A percentile compares a stretch with the other conserved stretches of the same genome.
These are phyloP conservation scores for Hypothenemus hampei DNA, from an alignment of 1,140 invertebrate genomes.

Conservation along the genomic window DNA sequence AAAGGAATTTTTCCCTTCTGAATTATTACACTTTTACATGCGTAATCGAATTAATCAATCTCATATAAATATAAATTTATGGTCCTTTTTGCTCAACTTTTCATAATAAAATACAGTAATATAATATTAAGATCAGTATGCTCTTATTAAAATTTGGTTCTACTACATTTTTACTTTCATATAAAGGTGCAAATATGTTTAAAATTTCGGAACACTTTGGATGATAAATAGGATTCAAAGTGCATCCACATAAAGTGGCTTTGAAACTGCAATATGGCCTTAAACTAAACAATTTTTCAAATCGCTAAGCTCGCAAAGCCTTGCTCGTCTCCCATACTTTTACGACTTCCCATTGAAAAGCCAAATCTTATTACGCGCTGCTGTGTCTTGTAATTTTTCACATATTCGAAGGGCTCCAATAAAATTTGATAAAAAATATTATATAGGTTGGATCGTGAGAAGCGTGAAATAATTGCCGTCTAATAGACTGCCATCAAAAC, in stretches of 20 bases:
- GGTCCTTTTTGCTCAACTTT: too few relatives aligned
- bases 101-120: too few relatives aligned
- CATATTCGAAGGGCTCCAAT: too few relatives aligned
- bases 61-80: too few relatives aligned
- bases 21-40: too few relatives aligned
- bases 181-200: conserved; percentile 18
- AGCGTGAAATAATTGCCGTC: conserved; percentile 5
- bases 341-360: conserved; percentile 17
- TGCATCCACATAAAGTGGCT: conserved; percentile 22
- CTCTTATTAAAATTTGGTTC: too few relatives aligned
- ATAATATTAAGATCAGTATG: too few relatives aligned
- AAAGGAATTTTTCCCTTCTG: too few relatives aligned
- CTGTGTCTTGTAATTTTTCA: too few relatives aligned
- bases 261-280: conserved; percentile 20
- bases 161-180: conserved; percentile 13
- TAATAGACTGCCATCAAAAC: conserved; percentile 7
- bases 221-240: conserved; percentile 19
- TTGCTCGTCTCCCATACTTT: conserved; percentile 11
- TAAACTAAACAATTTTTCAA: conserved; percentile 26
- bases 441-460: too few relatives aligned
- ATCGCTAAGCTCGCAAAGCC: conserved; percentile 14
- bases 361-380: conserved; percentile 7
- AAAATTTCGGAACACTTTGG: conserved; percentile 19
- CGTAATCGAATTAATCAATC: too few relatives aligned
- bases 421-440: not conserved